A percentile compares a stretch with the other conserved stretches of the same genome.
Evolutionary conservation across 2,888 invertebrate genomes (phyloP).

Genomic region (Philereme vetulata): DNA sequence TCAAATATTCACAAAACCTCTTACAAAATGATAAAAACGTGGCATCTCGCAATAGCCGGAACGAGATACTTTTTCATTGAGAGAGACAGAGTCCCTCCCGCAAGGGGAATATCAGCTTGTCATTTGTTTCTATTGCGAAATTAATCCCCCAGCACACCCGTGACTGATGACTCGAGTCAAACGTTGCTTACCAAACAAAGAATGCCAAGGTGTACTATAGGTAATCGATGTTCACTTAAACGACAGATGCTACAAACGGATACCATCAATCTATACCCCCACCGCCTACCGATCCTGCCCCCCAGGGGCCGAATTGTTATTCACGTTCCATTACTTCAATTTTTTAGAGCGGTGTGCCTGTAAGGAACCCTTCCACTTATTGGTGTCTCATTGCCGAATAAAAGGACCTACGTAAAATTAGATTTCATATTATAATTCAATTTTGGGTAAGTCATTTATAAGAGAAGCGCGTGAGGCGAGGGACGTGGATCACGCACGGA

Average conservation of each 20-base stretch:
- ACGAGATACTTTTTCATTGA: conserved; percentile 54
- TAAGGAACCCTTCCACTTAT: conserved; percentile 80
- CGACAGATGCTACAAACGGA: conserved; percentile 83
- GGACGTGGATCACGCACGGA: conserved; percentile 42
- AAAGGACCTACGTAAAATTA: conserved; percentile 70
- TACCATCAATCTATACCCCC: conserved; percentile 77
- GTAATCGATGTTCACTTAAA: conserved; percentile 80
- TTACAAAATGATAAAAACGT: conserved; percentile 58
- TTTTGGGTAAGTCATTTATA: conserved; percentile 37
- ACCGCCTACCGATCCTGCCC: conserved; percentile 47
- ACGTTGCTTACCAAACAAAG: conserved; percentile 74
- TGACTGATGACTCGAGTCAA: conserved; percentile 73
- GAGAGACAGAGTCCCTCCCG: conserved; percentile 42
- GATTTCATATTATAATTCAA: conserved; percentile 70
- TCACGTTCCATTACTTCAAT: conserved; percentile 83
- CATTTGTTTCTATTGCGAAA: conserved; percentile 74
- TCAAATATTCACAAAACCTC: conserved; percentile 58
- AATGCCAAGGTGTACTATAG: conserved; percentile 73
- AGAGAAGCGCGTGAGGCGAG: conserved; percentile 10
- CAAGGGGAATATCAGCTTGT: conserved; percentile 65
- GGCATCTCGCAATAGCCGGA: conserved; percentile 51
- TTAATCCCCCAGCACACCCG: conserved; percentile 63
- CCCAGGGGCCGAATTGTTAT: conserved; percentile 77
- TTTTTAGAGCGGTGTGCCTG: conserved; percentile 78
- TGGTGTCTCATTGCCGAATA: conserved; percentile 76